phyloP scores from a whole-genome alignment of 1,140 invertebrate genomes.

The Orius insidiosus region DNA sequence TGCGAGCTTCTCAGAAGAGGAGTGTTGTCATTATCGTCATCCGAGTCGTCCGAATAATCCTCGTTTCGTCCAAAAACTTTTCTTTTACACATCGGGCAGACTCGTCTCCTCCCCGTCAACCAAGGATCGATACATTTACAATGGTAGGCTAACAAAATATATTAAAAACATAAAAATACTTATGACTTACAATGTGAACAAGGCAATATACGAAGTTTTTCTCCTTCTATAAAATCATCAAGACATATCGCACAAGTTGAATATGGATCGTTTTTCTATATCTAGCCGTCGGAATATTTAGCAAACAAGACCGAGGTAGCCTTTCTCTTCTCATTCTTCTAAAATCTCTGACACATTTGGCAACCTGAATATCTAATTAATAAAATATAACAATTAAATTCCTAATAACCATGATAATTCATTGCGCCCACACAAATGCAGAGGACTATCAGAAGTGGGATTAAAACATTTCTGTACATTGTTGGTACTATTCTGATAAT shows the following conservation, averaged over 20 bases:
- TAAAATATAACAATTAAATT: slow-evolving; percentile 4
- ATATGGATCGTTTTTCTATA: slow-evolving; percentile 79
- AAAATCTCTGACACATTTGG: slow-evolving; percentile 63
- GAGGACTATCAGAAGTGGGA: slow-evolving; percentile 79
- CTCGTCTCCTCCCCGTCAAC: slow-evolving; percentile 86
- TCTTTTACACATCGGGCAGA: slow-evolving; percentile 95
- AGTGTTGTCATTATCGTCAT: slow-evolving; percentile 45
- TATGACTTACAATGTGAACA: slow-evolving; percentile 75
- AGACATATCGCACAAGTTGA: slow-evolving; percentile 98
- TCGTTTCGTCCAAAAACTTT: slow-evolving; percentile 78
- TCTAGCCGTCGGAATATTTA: slow-evolving; percentile 79
- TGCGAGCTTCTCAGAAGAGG: slow-evolving; percentile 39
- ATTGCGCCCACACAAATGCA: slow-evolving; percentile 77
- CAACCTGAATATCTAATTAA: slow-evolving; percentile 31
- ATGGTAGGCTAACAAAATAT: slow-evolving; percentile 76
- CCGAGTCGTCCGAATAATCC: slow-evolving; percentile 40
- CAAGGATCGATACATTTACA: slow-evolving; percentile 96
- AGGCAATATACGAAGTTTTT: slow-evolving; percentile 84
- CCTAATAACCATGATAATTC: slow-evolving; percentile 59
- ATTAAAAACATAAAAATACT: no score
- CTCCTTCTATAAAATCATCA: slow-evolving; percentile 92
- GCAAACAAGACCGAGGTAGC: slow-evolving; percentile 66
- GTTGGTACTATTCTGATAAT: slow-evolving; percentile 2
- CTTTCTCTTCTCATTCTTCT: slow-evolving; percentile 59
- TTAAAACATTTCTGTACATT: slow-evolving; percentile 41